phyloP scores from a whole-genome alignment of 2,888 invertebrate genomes.

The Tenthredo livida region DNA sequence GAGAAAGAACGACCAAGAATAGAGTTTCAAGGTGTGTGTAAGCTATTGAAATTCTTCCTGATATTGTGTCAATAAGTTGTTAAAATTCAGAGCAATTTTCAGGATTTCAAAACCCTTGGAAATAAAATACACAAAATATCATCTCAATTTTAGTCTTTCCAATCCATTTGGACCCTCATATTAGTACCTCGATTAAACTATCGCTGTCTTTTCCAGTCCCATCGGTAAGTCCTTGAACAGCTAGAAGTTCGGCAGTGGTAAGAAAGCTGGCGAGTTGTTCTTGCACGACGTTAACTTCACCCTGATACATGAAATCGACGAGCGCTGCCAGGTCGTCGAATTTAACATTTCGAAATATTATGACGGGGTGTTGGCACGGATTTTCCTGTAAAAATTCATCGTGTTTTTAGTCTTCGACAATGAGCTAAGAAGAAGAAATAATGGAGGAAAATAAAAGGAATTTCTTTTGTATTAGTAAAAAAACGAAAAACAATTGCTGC shows the following conservation, averaged over 20 bases:
- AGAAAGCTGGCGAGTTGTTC: constrained; percentile 89
- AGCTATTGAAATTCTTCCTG: background rate
- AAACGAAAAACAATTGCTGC: background rate
- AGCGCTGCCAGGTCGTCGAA: constrained; percentile 89
- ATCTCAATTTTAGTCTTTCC: background rate
- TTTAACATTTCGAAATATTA: constrained; percentile 89
- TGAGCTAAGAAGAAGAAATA: background rate
- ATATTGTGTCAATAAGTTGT: background rate
- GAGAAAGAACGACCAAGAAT: background rate
- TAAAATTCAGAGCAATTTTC: background rate
- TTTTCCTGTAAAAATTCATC: constrained; percentile 84
- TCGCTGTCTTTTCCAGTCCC: constrained; percentile 77
- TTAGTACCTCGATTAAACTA: constrained; percentile 71
- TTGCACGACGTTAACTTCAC: constrained; percentile 90
- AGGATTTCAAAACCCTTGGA: background rate
- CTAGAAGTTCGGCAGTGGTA: constrained; percentile 87
- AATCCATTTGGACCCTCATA: background rate
- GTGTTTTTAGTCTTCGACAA: background rate
- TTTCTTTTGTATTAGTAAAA: background rate
- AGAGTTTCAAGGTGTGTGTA: background rate
- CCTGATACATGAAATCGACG: constrained; percentile 90
- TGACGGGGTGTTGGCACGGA: constrained; percentile 89
- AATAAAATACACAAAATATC: background rate
- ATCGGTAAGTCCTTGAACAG: constrained; percentile 88
- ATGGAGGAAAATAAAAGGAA: background rate